phyloP scores from a whole-genome alignment of 2,113 vertebrate genomes.

The Cervus canadensis region DNA sequence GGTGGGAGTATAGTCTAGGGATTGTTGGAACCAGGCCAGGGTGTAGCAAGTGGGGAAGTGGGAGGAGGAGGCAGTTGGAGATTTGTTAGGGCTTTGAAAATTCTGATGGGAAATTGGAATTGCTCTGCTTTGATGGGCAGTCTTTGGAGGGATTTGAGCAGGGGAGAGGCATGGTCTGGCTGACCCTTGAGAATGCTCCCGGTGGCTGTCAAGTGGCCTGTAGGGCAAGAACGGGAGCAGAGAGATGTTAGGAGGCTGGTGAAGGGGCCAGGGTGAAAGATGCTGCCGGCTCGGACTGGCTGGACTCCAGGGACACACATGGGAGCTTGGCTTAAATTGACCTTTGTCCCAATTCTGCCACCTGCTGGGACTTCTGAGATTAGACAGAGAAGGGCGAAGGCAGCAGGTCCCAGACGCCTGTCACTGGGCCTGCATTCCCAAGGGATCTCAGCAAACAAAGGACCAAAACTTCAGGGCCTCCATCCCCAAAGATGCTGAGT shows the following conservation, averaged over 20 bases:
- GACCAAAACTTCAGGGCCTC: not conserved
- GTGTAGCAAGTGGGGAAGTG: not conserved
- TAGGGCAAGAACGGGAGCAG: not conserved
- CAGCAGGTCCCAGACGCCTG: not conserved
- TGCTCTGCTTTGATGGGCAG: not conserved
- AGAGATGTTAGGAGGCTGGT: not conserved
- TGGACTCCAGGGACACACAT: not conserved
- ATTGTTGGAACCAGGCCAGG: not conserved
- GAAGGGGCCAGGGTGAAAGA: not conserved
- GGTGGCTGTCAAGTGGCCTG: not conserved
- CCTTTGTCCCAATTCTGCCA: not conserved
- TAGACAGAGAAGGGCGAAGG: not conserved
- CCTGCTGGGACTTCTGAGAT: not conserved
- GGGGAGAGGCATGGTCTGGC: not conserved
- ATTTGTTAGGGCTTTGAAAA: not conserved
- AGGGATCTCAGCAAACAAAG: not conserved
- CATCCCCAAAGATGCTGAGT: not conserved
- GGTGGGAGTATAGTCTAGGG: not conserved
- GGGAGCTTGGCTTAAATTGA: not conserved
- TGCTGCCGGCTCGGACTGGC: not conserved
- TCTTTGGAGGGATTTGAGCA: not conserved
- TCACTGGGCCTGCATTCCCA: not conserved
- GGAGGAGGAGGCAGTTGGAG: not conserved
- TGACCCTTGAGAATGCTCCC: not conserved
- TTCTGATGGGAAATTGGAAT: not conserved